Conservation (phyloP, 2,797 vertebrate genomes). For the Spinus pinus region DNA sequence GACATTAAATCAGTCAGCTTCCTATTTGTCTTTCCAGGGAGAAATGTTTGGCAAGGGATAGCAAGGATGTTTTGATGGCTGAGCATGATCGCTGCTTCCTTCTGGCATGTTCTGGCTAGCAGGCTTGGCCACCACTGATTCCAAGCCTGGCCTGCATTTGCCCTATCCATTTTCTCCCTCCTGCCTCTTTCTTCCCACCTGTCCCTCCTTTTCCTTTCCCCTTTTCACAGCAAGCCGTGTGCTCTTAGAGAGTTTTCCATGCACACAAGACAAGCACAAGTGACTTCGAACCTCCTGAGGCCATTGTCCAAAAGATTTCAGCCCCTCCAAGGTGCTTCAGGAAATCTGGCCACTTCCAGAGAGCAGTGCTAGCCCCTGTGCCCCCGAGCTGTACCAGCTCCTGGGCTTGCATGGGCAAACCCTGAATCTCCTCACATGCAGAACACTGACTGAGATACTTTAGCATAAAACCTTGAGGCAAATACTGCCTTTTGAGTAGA, state of each 20-base stretch:
- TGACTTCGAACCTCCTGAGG: not conserved
- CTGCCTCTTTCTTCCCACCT: not conserved
- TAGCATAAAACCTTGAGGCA: not conserved
- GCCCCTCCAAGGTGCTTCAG: not conserved
- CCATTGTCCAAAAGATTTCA: not conserved
- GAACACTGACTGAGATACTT: not conserved
- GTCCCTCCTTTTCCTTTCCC: not conserved
- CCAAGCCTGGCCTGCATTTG: not conserved
- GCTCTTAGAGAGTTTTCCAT: not conserved
- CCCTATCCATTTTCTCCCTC: not conserved
- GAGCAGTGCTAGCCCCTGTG: not conserved
- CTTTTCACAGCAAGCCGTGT: not conserved
- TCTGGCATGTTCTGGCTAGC: not conserved
- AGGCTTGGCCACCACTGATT: not conserved
- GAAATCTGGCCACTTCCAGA: not conserved
- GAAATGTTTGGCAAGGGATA: not conserved
- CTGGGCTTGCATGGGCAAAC: rapidly evolving
- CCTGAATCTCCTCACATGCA: not conserved
- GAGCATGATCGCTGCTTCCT: not conserved
- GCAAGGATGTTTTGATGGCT: not conserved
- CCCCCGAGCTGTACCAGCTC: rapidly evolving
- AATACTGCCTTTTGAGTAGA: not conserved
- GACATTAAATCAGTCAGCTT: not conserved
- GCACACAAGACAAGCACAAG: not conserved
- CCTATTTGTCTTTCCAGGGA: not conserved